Conservation (phyloP, 2,888 invertebrate species). For the Megalurothrips usitatus region DNA sequence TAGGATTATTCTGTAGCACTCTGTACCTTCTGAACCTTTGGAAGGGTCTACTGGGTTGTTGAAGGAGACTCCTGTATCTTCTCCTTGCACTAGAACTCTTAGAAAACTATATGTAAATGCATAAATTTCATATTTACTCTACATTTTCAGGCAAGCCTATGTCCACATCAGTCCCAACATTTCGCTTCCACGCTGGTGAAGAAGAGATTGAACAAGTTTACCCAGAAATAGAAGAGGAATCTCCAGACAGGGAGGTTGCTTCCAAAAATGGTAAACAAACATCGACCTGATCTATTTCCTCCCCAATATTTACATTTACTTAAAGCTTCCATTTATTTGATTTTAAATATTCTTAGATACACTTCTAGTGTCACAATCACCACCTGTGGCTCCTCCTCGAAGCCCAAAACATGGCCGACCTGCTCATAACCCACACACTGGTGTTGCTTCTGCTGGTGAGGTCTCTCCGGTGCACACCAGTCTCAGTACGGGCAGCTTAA, state of each 20-base stretch:
- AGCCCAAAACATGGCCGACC: background rate
- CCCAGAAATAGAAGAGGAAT: slow-evolving; percentile 55
- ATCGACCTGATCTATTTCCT: background rate
- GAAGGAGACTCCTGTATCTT: background rate
- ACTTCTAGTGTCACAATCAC: background rate
- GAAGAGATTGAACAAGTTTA: slow-evolving; percentile 68
- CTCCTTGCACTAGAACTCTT: background rate
- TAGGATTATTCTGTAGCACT: background rate
- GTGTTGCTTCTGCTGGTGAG: slow-evolving; percentile 49
- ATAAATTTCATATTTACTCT: background rate
- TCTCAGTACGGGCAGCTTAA: background rate
- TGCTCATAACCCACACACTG: slow-evolving; percentile 35
- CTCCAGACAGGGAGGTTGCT: slow-evolving; percentile 29
- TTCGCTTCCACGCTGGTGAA: slow-evolving; percentile 69
- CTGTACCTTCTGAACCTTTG: background rate
- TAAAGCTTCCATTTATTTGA: background rate
- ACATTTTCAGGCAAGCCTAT: slow-evolving; percentile 46
- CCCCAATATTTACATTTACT: background rate
- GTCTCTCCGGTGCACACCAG: background rate
- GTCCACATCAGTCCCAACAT: slow-evolving; percentile 47
- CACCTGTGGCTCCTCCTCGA: background rate
- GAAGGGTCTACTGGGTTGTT: background rate
- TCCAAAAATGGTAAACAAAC: background rate
- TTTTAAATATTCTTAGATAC: background rate
- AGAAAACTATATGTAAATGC: background rate